These are phyloP conservation scores for Leptinotarsa undecemlineata DNA, from an alignment of 1,140 invertebrate genomes.

Conservation along the genomic window DNA sequence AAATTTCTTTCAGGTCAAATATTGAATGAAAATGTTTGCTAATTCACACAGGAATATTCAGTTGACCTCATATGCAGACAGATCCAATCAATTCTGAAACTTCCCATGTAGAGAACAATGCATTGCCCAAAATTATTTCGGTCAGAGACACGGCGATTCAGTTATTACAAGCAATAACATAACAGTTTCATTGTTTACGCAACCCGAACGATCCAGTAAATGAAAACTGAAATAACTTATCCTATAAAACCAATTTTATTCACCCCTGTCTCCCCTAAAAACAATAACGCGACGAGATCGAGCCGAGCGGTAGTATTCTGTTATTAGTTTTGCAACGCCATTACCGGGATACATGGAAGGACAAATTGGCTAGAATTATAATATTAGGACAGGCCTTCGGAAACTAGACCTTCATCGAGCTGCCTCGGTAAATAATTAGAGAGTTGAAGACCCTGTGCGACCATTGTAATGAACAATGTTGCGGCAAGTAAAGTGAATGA, in stretches of 20 bases:
- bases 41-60: too few species aligned
- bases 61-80: too few species aligned
- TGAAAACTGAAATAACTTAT: slow-evolving; percentile 5
- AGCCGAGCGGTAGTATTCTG: slow-evolving; percentile 30
- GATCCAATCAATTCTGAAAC: too few species aligned
- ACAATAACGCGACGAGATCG: slow-evolving; percentile 30
- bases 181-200: neutral
- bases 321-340: slow-evolving; percentile 45
- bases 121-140: too few species aligned
- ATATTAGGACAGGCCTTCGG: slow-evolving; percentile 26
- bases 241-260: neutral
- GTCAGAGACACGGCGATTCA: too few species aligned
- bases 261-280: slow-evolving; percentile 1
- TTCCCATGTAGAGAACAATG: too few species aligned
- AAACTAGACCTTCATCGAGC: slow-evolving; percentile 25
- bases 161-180: too few species aligned
- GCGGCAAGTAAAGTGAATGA: neutral
- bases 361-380: slow-evolving; percentile 45
- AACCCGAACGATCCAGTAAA: neutral
- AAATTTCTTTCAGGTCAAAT: too few species aligned
- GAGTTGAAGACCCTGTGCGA: slow-evolving; percentile 28
- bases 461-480: slow-evolving; percentile 5
- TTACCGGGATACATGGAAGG: slow-evolving; percentile 33
- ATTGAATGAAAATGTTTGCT: too few species aligned
- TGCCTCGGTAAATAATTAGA: slow-evolving; percentile 39